phyloP scores from a whole-genome alignment of 1,140 invertebrate species.

The Mizuhopecten yessoensis region DNA sequence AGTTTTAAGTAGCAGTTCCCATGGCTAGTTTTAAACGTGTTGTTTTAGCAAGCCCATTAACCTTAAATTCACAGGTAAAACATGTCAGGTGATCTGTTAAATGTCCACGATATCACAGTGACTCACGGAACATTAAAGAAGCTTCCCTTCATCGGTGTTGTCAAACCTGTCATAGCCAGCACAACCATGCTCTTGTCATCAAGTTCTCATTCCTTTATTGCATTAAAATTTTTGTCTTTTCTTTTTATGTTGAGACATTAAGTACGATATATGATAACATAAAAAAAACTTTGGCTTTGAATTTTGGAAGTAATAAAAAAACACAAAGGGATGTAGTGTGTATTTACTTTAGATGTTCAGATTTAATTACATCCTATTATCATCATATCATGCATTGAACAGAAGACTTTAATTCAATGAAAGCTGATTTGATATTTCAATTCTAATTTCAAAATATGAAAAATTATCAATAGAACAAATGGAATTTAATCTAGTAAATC shows the following conservation, averaged over 20 bases:
- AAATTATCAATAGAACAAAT: constrained; percentile 20
- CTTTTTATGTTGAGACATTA: constrained; percentile 15
- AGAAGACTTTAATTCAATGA: neutral
- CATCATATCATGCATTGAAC: neutral
- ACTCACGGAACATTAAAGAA: neutral
- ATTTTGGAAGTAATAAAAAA: neutral
- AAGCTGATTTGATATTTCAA: neutral
- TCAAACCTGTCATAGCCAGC: neutral
- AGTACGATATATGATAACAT: constrained; percentile 28
- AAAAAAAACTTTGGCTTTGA: neutral
- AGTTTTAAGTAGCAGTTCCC: no score
- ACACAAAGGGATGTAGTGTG: constrained; percentile 21
- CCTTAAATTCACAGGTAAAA: constrained; percentile 39
- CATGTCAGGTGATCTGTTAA: constrained; percentile 12
- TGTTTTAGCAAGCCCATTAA: constrained; percentile 9
- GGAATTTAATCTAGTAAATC: neutral
- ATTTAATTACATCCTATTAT: constrained; percentile 27
- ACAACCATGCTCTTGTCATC: neutral
- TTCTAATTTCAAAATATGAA: neutral
- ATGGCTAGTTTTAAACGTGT: constrained; percentile 27
- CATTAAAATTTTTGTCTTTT: neutral
- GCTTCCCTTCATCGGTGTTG: neutral
- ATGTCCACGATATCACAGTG: neutral
- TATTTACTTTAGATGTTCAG: neutral
- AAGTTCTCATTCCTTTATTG: constrained; percentile 17